A percentile compares a stretch with the other conserved stretches of the same genome.
Evolutionary conservation across 2,113 vertebrate species (phyloP).

Genomic region (Saguinus imperator): DNA sequence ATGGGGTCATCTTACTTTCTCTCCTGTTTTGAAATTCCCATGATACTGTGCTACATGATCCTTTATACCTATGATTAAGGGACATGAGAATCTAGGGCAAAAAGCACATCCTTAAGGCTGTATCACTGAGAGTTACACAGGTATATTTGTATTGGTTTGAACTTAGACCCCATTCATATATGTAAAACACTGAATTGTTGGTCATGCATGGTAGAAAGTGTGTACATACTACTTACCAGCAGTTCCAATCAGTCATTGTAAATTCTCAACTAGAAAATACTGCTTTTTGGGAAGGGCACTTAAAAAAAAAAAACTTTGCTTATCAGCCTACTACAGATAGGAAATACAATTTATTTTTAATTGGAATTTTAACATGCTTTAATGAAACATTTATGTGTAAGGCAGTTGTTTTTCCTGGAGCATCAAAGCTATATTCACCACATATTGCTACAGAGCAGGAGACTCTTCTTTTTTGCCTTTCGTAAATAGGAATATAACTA

Average conservation of each 20-base stretch:
- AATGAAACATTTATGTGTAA: neutral
- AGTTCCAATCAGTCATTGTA: neutral
- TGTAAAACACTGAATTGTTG: neutral
- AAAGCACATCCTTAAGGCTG: neutral
- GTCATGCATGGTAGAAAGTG: neutral
- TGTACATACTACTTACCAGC: neutral
- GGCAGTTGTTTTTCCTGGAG: neutral
- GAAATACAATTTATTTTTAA: slow-evolving; percentile 18
- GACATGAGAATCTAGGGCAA: neutral
- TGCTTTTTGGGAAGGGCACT: neutral
- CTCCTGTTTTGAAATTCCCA: neutral
- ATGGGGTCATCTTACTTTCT: neutral
- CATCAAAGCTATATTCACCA: neutral
- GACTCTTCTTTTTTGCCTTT: neutral
- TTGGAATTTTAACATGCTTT: slow-evolving; percentile 3
- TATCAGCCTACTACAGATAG: neutral
- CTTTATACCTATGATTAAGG: neutral
- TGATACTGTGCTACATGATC: neutral
- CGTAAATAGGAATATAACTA: neutral
- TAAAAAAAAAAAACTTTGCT: neutral
- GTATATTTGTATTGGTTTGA: neutral
- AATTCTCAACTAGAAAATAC: neutral
- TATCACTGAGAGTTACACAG: neutral
- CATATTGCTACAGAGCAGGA: neutral
- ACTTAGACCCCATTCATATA: neutral